Evolutionary conservation across 2,797 vertebrate species (phyloP).

Genomic region (Eurystomus glaucurus): DNA sequence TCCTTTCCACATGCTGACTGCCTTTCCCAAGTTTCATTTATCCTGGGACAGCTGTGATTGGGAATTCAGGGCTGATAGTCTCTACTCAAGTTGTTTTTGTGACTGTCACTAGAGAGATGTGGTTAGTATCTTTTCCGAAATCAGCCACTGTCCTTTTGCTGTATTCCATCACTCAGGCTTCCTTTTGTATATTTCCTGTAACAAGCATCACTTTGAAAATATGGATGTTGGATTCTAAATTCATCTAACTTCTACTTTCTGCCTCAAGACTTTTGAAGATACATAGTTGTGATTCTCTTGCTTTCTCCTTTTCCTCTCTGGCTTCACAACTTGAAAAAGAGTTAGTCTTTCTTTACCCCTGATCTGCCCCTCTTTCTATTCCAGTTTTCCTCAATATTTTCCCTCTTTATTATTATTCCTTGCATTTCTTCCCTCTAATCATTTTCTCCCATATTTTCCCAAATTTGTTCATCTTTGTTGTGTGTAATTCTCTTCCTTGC

Average conservation of each 20-base stretch:
- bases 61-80: neutral
- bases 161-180: neutral
- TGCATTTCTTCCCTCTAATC: neutral
- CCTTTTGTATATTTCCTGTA: neutral
- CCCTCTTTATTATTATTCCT: neutral
- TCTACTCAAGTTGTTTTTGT: neutral
- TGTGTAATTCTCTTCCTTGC: neutral
- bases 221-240: slow-evolving; percentile 27
- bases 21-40: neutral
- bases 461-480: neutral
- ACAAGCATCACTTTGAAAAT: neutral
- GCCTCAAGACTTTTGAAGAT: slow-evolving; percentile 9
- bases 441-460: neutral
- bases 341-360: neutral
- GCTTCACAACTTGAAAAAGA: neutral
- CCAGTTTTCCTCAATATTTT: neutral
- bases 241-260: slow-evolving; percentile 24
- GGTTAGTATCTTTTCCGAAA: neutral
- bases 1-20: neutral
- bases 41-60: neutral
- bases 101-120: neutral
- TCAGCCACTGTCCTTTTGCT: neutral
- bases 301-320: neutral
- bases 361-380: neutral
- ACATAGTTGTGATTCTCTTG: neutral